Base-by-base conservation (phyloP, 2,797 vertebrate genomes). In the Acanthurus tractus region DNA sequence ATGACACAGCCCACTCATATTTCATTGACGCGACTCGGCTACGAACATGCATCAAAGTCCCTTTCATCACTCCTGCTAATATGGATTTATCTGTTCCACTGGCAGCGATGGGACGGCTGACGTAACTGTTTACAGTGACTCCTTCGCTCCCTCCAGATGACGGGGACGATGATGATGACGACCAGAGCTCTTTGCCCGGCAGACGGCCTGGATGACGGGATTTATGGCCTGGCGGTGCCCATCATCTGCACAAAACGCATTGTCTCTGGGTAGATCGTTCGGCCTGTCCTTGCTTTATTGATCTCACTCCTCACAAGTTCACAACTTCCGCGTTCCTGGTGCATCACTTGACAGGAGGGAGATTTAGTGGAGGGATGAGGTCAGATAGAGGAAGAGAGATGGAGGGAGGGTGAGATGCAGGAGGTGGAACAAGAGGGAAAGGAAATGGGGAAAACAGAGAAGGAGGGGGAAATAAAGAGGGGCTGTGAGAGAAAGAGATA, bases 281-380 rank as follows among this genome's bases (percentile, higher is more conserved):
- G 86, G 91, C 82, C 91, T 92, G 94, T 94, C 94, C 93, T 94
- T 94, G 94, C 93, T 91, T 89, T 95, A 95, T 96, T 92, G 94
- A 95, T 95, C 93, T 79, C 88, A 49, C 88, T 88, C 82, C 88
- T 92, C 90, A 89, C 93, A 94, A 94, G 94, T 94, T 94, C 93
- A 94, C 92, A 93, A 94, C 94, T 95, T 95, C 93, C 89, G 75
- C 83, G 89, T 94, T 95, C 89, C 89, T 83, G 81, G 88, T 89
- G 89, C 92, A 93, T 83, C 61, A 22, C 89, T 90, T 94, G 95
- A 94, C 93, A 95, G 89, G 75, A 80, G 79, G 88, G 88, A 95
- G 94, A 95, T 96, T 95, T 95, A 95, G 91, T 84, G 86, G 86
- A 88, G 82, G 91, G 94, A 93, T 94, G 92, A 95, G 94, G 94